Evolutionary conservation across 2,113 vertebrate species (phyloP).

Genomic region (Saguinus imperator): DNA sequence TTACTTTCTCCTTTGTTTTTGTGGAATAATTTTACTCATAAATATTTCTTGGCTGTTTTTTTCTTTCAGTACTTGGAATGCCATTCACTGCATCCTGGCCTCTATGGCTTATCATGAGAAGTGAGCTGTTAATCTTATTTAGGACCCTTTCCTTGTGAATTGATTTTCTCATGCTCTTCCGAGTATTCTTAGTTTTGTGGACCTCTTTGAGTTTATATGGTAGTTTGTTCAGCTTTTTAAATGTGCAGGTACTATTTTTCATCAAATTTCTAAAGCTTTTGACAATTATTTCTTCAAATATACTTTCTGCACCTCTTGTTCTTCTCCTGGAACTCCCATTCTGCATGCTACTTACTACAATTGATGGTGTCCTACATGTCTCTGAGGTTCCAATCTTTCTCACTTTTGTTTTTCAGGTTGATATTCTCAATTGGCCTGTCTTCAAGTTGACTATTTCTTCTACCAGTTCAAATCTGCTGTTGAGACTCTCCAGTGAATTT

Average conservation of each 20-base stretch:
- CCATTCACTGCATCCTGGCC: not conserved
- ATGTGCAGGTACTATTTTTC: not conserved
- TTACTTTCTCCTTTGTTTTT: not conserved
- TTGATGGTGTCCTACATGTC: not conserved
- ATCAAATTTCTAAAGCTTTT: not conserved
- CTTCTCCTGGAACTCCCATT: not conserved
- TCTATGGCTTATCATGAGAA: not conserved
- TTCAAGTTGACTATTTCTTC: not conserved
- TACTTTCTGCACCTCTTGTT: not conserved
- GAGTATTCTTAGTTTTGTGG: not conserved
- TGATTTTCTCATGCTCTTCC: not conserved
- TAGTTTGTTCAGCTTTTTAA: not conserved
- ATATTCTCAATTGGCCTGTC: not conserved
- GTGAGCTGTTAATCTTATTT: not conserved
- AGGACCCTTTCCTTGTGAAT: not conserved
- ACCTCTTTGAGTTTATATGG: not conserved
- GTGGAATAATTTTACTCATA: not conserved
- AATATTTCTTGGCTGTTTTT: not conserved
- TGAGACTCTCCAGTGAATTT: not conserved
- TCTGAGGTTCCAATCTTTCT: not conserved
- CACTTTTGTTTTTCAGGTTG: not conserved
- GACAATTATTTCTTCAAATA: not conserved
- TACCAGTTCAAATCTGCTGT: not conserved
- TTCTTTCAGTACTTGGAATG: not conserved
- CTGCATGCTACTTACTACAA: not conserved